A percentile compares a stretch with the other conserved stretches of the same genome.
Evolutionary conservation across 2,888 invertebrate species (phyloP).

Genomic region (Lutraria lutraria): DNA sequence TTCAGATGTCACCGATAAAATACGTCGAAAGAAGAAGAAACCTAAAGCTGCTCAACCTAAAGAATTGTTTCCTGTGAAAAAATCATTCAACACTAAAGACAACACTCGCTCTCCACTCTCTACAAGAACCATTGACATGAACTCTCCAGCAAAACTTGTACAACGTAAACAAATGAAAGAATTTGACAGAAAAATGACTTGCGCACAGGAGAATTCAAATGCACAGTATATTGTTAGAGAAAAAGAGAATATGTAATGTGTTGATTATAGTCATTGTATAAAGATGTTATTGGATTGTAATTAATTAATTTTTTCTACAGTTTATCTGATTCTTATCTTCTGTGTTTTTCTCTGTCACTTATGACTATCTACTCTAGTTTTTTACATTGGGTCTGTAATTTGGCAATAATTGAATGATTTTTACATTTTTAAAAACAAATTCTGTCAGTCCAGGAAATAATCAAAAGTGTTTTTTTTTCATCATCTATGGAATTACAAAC

Average conservation of each 20-base stretch:
- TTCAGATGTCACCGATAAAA: slow-evolving; percentile 48
- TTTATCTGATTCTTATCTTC: no score
- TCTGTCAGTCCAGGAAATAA: no score
- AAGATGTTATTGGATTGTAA: not conserved
- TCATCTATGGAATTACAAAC: no score
- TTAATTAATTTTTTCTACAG: no score
- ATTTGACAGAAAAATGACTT: slow-evolving; percentile 70
- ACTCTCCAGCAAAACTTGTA: slow-evolving; percentile 79
- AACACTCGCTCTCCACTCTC: slow-evolving; percentile 76
- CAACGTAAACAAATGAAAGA: slow-evolving; percentile 79
- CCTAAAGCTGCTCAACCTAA: slow-evolving; percentile 71
- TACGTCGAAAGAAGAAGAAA: slow-evolving; percentile 62
- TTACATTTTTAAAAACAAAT: no score
- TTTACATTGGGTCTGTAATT: no score
- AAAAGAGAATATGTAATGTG: slow-evolving; percentile 66
- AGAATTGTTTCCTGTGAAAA: slow-evolving; percentile 72
- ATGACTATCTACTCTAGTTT: no score
- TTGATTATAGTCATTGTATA: not conserved
- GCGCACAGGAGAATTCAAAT: slow-evolving; percentile 63
- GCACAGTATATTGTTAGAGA: slow-evolving; percentile 67
- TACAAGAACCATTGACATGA: slow-evolving; percentile 74
- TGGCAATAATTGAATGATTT: no score
- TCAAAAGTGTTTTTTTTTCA: no score
- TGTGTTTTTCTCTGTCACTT: no score
- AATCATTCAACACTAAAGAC: slow-evolving; percentile 40